Conservation (phyloP, 1,140 invertebrate species). For the Stenopsyche tienmushanensis region DNA sequence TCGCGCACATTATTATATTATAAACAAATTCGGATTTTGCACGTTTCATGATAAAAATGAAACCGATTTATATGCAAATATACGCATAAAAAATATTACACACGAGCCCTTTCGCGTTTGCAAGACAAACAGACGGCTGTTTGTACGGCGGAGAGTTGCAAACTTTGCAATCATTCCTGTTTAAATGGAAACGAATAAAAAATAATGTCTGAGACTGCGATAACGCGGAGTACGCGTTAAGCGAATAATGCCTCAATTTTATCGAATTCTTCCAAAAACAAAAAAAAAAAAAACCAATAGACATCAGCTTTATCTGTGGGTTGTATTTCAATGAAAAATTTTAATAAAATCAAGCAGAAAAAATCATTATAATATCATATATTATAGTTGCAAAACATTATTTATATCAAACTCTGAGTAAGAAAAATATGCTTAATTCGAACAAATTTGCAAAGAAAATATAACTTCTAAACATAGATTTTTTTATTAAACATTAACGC, state of each 20-base stretch:
- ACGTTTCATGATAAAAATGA: background rate
- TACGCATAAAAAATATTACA: slow-evolving; percentile 5
- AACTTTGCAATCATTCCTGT: background rate
- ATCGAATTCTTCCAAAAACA: no score
- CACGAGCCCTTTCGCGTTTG: background rate
- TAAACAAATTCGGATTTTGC: slow-evolving; percentile 10
- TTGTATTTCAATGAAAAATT: no score
- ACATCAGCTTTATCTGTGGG: no score
- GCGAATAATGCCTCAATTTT: background rate
- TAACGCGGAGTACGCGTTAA: background rate
- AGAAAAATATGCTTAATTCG: no score
- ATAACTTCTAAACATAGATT: no score
- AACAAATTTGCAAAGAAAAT: no score
- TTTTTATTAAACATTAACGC: no score
- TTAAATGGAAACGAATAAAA: background rate
- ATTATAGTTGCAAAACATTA: no score
- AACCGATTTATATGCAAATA: slow-evolving; percentile 14
- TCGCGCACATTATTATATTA: slow-evolving; percentile 3
- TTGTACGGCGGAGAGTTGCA: background rate
- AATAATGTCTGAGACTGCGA: background rate
- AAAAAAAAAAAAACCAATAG: no score
- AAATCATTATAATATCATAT: no score
- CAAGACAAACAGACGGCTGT: background rate
- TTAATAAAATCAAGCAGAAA: no score
- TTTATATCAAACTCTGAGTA: no score